A percentile compares a stretch with the other conserved stretches of the same genome.
Conservation (phyloP, 2,888 invertebrate species). For the Cynaeus angustus region DNA sequence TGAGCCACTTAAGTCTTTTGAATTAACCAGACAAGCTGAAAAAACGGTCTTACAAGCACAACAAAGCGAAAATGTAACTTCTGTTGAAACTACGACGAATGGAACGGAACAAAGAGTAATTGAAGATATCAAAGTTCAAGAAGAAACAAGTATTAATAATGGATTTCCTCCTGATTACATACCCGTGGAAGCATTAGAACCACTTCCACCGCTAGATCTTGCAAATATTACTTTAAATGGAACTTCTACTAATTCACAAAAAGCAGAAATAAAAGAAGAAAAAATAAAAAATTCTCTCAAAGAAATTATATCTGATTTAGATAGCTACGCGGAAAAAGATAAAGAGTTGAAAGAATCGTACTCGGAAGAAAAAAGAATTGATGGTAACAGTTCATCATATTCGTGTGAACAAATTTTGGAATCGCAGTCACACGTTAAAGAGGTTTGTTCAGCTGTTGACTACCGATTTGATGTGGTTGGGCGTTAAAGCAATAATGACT, state of each 20-base stretch:
- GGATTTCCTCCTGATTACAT: slow-evolving; percentile 53
- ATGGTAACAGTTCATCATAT: slow-evolving; percentile 43
- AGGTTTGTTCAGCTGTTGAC: slow-evolving; percentile 48
- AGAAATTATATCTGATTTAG: slow-evolving; percentile 78
- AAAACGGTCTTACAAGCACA: slow-evolving; percentile 26
- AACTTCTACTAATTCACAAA: slow-evolving; percentile 11
- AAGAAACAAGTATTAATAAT: slow-evolving; percentile 22
- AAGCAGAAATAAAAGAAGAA: slow-evolving; percentile 72
- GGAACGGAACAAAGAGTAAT: slow-evolving; percentile 4
- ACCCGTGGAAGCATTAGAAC: slow-evolving; percentile 56
- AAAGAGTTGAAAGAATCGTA: slow-evolving; percentile 59
- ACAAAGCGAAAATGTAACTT: slow-evolving; percentile 8
- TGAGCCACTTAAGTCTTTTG: slow-evolving; percentile 67
- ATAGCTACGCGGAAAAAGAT: slow-evolving; percentile 74
- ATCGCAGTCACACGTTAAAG: slow-evolving; percentile 35
- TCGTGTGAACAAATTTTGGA: slow-evolving; percentile 53
- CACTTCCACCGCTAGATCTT: slow-evolving; percentile 46
- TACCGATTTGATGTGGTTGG: background rate
- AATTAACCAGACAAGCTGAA: slow-evolving; percentile 64
- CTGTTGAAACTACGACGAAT: background rate
- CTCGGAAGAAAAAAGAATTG: slow-evolving; percentile 35
- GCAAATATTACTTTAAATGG: slow-evolving; percentile 18
- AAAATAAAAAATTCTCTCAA: slow-evolving; percentile 75
- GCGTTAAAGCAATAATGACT: background rate
- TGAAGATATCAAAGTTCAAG: slow-evolving; percentile 29